Evolutionary conservation across 2,888 invertebrate species (phyloP).

Genomic region (Sialis lutaria): DNA sequence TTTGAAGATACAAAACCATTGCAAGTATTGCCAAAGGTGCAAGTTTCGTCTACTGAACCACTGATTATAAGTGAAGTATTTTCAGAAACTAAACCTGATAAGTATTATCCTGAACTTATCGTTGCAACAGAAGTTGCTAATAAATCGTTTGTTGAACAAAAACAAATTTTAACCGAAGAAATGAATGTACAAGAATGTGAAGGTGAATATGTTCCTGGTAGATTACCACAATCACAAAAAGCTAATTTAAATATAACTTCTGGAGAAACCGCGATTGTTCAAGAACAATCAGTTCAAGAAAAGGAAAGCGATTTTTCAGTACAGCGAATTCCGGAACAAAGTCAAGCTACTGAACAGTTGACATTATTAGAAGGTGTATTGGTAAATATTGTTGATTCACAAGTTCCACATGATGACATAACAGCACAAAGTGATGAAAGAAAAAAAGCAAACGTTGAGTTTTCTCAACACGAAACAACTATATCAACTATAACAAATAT

Average conservation of each 20-base stretch:
- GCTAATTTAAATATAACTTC: slow-evolving; percentile 39
- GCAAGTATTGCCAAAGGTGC: slow-evolving; percentile 37
- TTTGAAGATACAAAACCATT: slow-evolving; percentile 30
- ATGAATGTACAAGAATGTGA: slow-evolving; percentile 51
- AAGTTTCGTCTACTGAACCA: slow-evolving; percentile 43
- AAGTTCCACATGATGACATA: slow-evolving; percentile 44
- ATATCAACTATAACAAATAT: slow-evolving; percentile 36
- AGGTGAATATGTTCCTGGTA: slow-evolving; percentile 37
- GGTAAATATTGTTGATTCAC: slow-evolving; percentile 41
- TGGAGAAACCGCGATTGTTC: slow-evolving; percentile 40
- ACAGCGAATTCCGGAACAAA: slow-evolving; percentile 23
- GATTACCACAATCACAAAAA: slow-evolving; percentile 39
- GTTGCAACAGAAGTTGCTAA: slow-evolving; percentile 63
- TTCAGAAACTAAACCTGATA: slow-evolving; percentile 52
- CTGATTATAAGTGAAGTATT: slow-evolving; percentile 48
- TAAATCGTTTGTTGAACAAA: slow-evolving; percentile 43
- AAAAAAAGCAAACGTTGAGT: slow-evolving; percentile 38
- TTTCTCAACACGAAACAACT: slow-evolving; percentile 43
- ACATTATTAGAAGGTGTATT: slow-evolving; percentile 34
- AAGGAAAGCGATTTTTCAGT: slow-evolving; percentile 39
- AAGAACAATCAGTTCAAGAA: slow-evolving; percentile 39
- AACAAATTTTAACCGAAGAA: slow-evolving; percentile 44
- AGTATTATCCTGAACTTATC: slow-evolving; percentile 61
- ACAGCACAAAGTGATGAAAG: slow-evolving; percentile 26
- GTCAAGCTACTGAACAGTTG: slow-evolving; percentile 32